Evolutionary conservation across 2,888 invertebrate genomes (phyloP).

Genomic region (Dryobota labecula): DNA sequence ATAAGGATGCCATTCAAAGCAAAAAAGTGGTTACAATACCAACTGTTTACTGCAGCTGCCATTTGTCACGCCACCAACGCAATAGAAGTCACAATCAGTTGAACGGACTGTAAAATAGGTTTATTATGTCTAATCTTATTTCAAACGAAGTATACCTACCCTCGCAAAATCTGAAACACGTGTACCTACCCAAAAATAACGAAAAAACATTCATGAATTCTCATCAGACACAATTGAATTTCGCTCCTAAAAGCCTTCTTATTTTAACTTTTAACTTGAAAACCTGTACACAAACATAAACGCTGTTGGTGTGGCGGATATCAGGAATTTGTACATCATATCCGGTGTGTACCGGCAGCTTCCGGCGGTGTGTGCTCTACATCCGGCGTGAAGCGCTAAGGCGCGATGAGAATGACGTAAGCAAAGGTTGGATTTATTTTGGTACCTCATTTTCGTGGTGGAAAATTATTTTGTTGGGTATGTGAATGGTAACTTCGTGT

Average conservation of each 20-base stretch:
- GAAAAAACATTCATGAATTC: neutral
- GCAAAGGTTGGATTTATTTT: conserved; percentile 46
- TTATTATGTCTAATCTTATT: too few relatives aligned
- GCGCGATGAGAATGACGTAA: conserved; percentile 53
- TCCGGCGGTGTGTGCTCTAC: conserved; percentile 78
- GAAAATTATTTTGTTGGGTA: conserved; percentile 12
- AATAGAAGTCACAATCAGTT: too few relatives aligned
- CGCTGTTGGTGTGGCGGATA: conserved; percentile 75
- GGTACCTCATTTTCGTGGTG: conserved; percentile 18
- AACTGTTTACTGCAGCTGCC: too few relatives aligned
- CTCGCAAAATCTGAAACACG: neutral
- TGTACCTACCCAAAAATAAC: conserved; percentile 3
- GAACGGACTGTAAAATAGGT: too few relatives aligned
- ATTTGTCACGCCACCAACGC: too few relatives aligned
- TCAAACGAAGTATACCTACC: too few relatives aligned
- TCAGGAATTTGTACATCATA: conserved; percentile 87
- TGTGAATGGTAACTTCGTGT: neutral
- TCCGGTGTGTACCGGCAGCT: conserved; percentile 83
- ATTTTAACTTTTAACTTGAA: conserved; percentile 33
- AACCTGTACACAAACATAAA: conserved; percentile 67
- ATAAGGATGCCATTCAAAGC: too few relatives aligned
- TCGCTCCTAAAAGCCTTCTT: conserved; percentile 23
- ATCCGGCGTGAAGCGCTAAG: conserved; percentile 65
- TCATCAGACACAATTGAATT: conserved; percentile 25
- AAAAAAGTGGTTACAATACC: too few relatives aligned